Base-by-base conservation (phyloP, 2,113 vertebrate genomes). In the Turnix velox region DNA sequence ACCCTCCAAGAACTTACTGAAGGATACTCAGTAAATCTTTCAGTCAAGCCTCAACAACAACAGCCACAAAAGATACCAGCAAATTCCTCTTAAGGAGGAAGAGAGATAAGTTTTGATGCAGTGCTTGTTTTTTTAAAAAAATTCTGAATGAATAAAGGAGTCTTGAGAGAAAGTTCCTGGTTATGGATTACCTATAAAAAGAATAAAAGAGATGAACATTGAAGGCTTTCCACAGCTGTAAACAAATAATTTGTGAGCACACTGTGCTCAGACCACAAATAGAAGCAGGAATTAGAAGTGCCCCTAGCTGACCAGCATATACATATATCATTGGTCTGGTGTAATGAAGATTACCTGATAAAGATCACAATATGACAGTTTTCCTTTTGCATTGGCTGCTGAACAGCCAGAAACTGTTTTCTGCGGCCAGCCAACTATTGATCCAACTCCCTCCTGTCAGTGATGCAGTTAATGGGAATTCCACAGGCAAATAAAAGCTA, bases 331-430 rank as follows among this genome's bases (percentile, higher is more conserved):
- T 97, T 97, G 98, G 98, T 97, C 97, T 96, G 96, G 95, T 96
- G 98, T 98, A 98, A 99, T 98, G 98, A 98, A 98, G 98, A 99
- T 98, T 98, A 98, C 98, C 98, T 98, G 98, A 99, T 99, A 99
- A 98, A 99, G 98, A 99, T 99, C 99, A 98, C 98, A 98, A 98
- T 99, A 99, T 99, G 99, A 99, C 99, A 98, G 98, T 97, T 99
- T 98, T 98, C 98, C 99, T 98, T 99, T 99, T 95, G 98, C 98
- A 96, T 96, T 96, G 98, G 98, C 98, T 97, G 98, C 98, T 98
- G 98, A 98, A 98, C 98, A 98, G 98, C 98, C 96, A 98, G 98
- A 98, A 97, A 98, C 98, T 98, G 98, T 97, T 98, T 98, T 98
- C 97, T 97, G 98, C 92, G 88, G 97, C 97, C 95, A 93, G 96